Base-by-base conservation (phyloP, 2,888 invertebrate genomes). In the Dynastes grantii region DNA sequence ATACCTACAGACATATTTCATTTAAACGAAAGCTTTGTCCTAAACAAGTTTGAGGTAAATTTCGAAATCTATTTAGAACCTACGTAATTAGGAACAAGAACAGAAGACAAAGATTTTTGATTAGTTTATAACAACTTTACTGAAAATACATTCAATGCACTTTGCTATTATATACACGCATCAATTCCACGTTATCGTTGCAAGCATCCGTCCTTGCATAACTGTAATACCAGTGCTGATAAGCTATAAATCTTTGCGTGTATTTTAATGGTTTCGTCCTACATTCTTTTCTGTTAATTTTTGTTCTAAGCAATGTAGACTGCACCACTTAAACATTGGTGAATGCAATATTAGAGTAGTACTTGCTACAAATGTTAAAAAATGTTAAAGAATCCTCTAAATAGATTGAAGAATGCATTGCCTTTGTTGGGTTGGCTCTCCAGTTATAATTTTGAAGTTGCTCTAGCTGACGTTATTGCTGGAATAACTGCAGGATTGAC, bases 401-500 rank as follows among this genome's bases (percentile, higher is more conserved):
- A 75, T 61, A 51, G 65, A 53, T 16, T 79, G 8, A 68, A 51
- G 53, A 73, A 61, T 32, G 53, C n/a, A 8, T 58, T 77, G 11
- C 83, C 83, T 2, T 92, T 95, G 78, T 85, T 94, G 11, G 91
- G 90, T 85, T 96, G 96, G 96, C 89, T 95, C 11, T 93, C 94
- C 0, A 91, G 92, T 76, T 97, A 97, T 89, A 93, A 93, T 84
- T 90, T 92, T 0, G 93, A 94, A 80, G 94, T 95, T 87, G 92
- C 95, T 1, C 87, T 97, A 76, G 93, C 95, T 80, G 98, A 98
- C 89, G 86, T 95, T 68, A 96, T 98, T 84, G 98, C 98, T 22
- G 98, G 98, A 0, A 90, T 98, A 79, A 97, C 98, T 1, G 97
- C 98, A 0, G 98, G 97, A 0, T 91, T 98, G 32, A 98, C 97